phyloP scores from a whole-genome alignment of 2,797 vertebrate species.

The Acrocephalus scirpaceus region DNA sequence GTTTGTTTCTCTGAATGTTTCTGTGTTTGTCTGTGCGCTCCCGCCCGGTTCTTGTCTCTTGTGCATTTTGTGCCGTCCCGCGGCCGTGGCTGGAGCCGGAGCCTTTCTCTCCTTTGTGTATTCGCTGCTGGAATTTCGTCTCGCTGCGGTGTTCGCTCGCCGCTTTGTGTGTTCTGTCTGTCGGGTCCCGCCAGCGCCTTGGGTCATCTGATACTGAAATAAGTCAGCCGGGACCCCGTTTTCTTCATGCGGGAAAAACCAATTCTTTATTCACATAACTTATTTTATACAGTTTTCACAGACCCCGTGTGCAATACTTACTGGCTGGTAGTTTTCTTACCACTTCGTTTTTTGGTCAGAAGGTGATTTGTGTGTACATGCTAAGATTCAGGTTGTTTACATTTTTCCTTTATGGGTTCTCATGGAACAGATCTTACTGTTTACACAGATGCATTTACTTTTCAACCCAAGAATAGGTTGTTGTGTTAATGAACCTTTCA shows the following conservation, averaged over 20 bases:
- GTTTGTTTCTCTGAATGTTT: too few species aligned
- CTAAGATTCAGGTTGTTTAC: neutral
- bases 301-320: neutral
- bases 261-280: neutral
- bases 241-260: neutral
- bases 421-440: neutral
- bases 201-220: neutral
- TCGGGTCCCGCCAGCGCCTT: too few species aligned
- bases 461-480: neutral
- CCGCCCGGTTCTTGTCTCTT: too few species aligned
- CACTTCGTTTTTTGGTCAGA: neutral
- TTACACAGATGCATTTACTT: neutral
- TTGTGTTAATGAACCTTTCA: neutral
- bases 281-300: neutral
- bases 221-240: neutral
- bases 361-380: neutral
- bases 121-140: too few species aligned
- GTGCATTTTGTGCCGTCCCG: too few species aligned
- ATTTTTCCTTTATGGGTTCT: neutral
- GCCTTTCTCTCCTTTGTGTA: too few species aligned
- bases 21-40: too few species aligned
- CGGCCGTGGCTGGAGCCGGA: too few species aligned
- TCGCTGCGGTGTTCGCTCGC: too few species aligned
- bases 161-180: neutral
- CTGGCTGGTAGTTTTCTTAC: neutral